A percentile compares a stretch with the other conserved stretches of the same genome.
Conservation (phyloP, 2,888 invertebrate genomes). For the Clistopyga incitator region DNA sequence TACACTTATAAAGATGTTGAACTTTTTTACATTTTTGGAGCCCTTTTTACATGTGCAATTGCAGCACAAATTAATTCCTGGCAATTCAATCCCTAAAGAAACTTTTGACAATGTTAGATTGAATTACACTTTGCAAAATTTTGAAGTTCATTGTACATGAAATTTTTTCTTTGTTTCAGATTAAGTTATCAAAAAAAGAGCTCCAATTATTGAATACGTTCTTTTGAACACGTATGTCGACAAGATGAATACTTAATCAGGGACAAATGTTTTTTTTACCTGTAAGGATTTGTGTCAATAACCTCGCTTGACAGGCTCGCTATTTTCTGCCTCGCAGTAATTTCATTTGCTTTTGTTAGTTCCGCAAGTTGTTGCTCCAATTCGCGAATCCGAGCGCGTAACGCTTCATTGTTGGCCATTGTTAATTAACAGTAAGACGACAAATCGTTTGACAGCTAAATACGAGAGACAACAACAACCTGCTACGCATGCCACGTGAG, state of each 20-base stretch:
- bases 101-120: neutral
- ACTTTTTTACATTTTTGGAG: too few relatives aligned
- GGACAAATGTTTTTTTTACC: conserved; percentile 85
- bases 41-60: too few relatives aligned
- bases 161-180: neutral
- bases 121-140: neutral
- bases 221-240: neutral
- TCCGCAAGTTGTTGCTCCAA: conserved; percentile 7
- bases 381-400: neutral
- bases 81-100: neutral
- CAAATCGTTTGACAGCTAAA: conserved; percentile 28
- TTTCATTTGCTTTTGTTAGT: conserved; percentile 71
- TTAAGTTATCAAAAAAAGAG: neutral
- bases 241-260: neutral
- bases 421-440: neutral
- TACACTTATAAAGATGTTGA: neutral
- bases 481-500: conserved; percentile 20
- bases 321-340: conserved; percentile 89
- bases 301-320: conserved; percentile 97
- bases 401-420: conserved; percentile 33
- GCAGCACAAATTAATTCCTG: too few relatives aligned
- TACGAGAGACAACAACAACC: conserved; percentile 15
- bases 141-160: neutral
- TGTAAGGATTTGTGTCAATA: conserved; percentile 99
- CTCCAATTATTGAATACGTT: neutral